Conservation (phyloP, 2,888 invertebrate species). For the Drosophila paucipuncta region DNA sequence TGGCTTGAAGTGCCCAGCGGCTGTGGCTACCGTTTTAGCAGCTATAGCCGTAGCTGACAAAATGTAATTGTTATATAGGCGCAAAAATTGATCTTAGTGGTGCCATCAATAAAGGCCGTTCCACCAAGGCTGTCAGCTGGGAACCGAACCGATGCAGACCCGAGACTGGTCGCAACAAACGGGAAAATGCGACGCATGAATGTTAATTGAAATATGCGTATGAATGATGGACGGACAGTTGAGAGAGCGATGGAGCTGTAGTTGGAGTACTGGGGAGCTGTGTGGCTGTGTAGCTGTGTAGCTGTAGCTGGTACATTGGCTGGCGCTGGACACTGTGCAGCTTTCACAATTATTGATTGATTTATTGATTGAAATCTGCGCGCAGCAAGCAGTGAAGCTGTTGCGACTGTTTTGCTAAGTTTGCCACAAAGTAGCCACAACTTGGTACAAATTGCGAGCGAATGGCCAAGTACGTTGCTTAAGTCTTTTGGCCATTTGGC, state of each 20-base stretch:
- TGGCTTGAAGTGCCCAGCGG: conserved; percentile 54
- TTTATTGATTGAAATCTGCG: conserved; percentile 79
- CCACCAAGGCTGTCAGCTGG: conserved; percentile 58
- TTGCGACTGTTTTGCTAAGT: conserved; percentile 66
- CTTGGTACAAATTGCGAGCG: conserved; percentile 63
- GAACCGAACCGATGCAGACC: conserved; percentile 27
- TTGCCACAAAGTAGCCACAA: conserved; percentile 33
- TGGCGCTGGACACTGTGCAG: conserved; percentile 61
- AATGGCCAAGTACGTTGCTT: conserved; percentile 68
- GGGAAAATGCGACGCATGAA: conserved; percentile 70
- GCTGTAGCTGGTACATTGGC: conserved; percentile 42
- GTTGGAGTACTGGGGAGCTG: conserved; percentile 2
- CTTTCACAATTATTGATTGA: conserved; percentile 80
- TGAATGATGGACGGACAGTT: conserved; percentile 72
- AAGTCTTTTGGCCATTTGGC: conserved; percentile 70
- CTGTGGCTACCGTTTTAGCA: conserved; percentile 67
- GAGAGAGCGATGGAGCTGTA: conserved; percentile 26
- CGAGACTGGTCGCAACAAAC: conserved; percentile 40
- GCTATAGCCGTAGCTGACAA: conserved; percentile 56
- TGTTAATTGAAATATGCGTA: conserved; percentile 79
- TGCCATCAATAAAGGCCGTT: conserved; percentile 63
- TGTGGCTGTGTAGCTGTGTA: neutral
- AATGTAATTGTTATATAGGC: conserved; percentile 76
- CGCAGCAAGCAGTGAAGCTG: conserved; percentile 60
- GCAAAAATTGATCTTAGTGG: conserved; percentile 66